These are phyloP conservation scores for Sinopyrophorus schimmeli DNA, from an alignment of 2,888 invertebrate species.

Conservation along the genomic window DNA sequence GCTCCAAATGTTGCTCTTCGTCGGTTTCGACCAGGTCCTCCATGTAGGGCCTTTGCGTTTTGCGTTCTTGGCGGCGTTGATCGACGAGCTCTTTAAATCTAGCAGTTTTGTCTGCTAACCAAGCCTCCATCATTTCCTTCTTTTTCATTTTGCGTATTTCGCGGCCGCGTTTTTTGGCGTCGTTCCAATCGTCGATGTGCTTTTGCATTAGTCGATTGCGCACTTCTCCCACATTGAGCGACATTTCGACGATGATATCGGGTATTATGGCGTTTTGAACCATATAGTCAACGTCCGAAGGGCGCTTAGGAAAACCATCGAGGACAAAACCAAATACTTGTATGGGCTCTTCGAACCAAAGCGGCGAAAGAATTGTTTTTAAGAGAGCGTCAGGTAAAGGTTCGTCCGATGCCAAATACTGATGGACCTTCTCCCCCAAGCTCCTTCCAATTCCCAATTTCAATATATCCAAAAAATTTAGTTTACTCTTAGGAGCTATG, in stretches of 20 bases:
- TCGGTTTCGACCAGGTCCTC: slow-evolving; percentile 21
- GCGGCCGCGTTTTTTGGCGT: slow-evolving; percentile 51
- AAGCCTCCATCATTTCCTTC: slow-evolving; percentile 36
- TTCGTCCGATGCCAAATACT: slow-evolving; percentile 59
- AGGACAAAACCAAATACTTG: slow-evolving; percentile 60
- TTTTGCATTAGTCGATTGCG: slow-evolving; percentile 39
- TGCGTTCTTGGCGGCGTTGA: slow-evolving; percentile 42
- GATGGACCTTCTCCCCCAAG: slow-evolving; percentile 37
- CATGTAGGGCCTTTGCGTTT: slow-evolving; percentile 22
- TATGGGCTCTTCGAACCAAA: slow-evolving; percentile 61
- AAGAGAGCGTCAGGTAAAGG: slow-evolving; percentile 56
- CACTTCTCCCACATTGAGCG: slow-evolving; percentile 44
- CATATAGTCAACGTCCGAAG: slow-evolving; percentile 61
- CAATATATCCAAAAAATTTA: slow-evolving; percentile 23
- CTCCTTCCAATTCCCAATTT: slow-evolving; percentile 18
- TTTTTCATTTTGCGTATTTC: slow-evolving; percentile 34
- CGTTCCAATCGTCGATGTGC: slow-evolving; percentile 47
- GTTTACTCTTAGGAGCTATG: slow-evolving; percentile 24
- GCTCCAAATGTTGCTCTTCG: slow-evolving; percentile 31
- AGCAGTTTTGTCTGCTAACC: slow-evolving; percentile 41
- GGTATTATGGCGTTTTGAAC: slow-evolving; percentile 59
- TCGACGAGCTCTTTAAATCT: slow-evolving; percentile 45
- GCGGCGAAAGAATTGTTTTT: slow-evolving; percentile 47
- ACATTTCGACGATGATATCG: slow-evolving; percentile 61
- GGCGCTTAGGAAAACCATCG: slow-evolving; percentile 65